Evolutionary conservation across 2,797 vertebrate species (phyloP).

Genomic region (Sebastes aleutianus): DNA sequence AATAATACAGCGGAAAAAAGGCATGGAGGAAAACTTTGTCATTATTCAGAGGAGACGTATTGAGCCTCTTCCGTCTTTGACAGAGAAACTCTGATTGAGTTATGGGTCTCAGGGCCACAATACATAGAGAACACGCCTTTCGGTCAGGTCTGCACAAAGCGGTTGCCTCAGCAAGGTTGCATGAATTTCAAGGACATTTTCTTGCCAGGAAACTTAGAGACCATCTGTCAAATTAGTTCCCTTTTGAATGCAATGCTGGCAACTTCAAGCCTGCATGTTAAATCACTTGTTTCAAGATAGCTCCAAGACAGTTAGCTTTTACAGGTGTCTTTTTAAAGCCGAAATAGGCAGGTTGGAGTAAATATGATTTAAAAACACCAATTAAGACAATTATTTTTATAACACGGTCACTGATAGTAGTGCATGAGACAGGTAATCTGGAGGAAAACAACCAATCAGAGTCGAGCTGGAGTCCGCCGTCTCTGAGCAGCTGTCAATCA

Average conservation of each 20-base stretch:
- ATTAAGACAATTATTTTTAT: too few relatives aligned
- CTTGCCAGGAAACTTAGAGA: not conserved
- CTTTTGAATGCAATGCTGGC: not conserved
- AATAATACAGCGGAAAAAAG: conserved; percentile 20
- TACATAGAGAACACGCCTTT: not conserved
- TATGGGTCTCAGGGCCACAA: conserved; percentile 8
- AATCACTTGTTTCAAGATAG: not conserved
- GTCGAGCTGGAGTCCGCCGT: too few relatives aligned
- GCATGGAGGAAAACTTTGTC: not conserved
- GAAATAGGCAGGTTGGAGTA: too few relatives aligned
- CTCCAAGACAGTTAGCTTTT: not conserved
- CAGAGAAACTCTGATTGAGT: conserved; percentile 18
- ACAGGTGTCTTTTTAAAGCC: not conserved
- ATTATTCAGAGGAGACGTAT: conserved; percentile 16
- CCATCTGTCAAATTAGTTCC: conserved; percentile 17
- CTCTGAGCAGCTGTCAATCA: too few relatives aligned
- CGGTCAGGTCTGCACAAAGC: not conserved
- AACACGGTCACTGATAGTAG: too few relatives aligned
- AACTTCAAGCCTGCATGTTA: not conserved
- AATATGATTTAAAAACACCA: too few relatives aligned
- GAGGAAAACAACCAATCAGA: too few relatives aligned
- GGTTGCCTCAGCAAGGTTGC: conserved; percentile 1
- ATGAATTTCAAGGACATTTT: not conserved
- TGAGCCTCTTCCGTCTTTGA: conserved; percentile 4
- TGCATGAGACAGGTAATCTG: too few relatives aligned